Percentiles rank a stretch among this genome's conserved stretches.
Evolutionary conservation across 2,888 invertebrate species (phyloP).

Genomic region (Eudemis profundana): DNA sequence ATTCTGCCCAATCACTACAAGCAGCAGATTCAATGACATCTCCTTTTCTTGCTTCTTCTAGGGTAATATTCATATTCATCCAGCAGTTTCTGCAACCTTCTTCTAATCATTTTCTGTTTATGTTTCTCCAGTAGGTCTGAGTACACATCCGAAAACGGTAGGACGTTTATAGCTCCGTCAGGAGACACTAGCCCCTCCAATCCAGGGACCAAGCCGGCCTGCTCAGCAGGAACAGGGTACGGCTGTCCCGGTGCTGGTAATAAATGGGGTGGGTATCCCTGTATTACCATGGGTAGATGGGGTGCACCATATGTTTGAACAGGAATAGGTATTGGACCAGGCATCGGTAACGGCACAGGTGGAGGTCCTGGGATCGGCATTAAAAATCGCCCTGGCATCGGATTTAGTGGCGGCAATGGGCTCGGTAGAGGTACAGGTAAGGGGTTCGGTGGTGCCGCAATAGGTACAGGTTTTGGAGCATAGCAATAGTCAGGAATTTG

Average conservation of each 20-base stretch:
- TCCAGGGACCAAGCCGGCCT: constrained; percentile 67
- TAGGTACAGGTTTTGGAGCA: constrained; percentile 26
- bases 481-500: constrained; percentile 56
- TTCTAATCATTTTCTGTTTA: constrained; percentile 66
- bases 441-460: not conserved
- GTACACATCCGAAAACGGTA: constrained; percentile 76
- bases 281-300: not conserved
- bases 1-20: constrained; percentile 4
- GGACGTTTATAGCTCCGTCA: constrained; percentile 73
- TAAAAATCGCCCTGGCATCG: not conserved
- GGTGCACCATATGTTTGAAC: constrained; percentile 23
- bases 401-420: constrained; percentile 7
- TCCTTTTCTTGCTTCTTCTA: constrained; percentile 30
- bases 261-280: constrained; percentile 37
- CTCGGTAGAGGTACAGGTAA: constrained; percentile 23
- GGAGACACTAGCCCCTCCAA: constrained; percentile 65
- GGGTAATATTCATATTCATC: constrained; percentile 55
- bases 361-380: not conserved
- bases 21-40: constrained; percentile 18
- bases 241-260: constrained; percentile 46
- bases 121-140: constrained; percentile 69
- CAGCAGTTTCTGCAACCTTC: constrained; percentile 58
- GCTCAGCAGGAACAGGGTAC: constrained; percentile 31
- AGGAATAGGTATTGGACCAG: constrained; percentile 13
- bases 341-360: constrained; percentile 23